These are phyloP conservation scores for Trachops cirrhosus DNA, from an alignment of 2,797 vertebrate genomes.

Conservation along the genomic window DNA sequence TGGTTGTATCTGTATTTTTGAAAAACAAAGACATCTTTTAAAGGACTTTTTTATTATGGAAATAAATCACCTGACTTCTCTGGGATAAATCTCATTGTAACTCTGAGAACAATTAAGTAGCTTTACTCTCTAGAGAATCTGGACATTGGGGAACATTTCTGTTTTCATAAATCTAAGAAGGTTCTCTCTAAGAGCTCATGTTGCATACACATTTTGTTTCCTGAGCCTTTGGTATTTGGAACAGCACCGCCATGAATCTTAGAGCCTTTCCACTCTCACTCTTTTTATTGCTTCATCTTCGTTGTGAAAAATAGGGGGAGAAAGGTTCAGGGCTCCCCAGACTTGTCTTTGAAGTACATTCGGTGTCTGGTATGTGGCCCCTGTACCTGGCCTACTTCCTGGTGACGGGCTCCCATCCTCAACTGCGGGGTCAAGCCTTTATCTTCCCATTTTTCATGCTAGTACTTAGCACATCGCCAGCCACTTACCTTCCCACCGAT, in stretches of 20 bases:
- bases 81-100: not conserved
- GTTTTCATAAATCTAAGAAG: not conserved
- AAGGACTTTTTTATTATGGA: slow-evolving; percentile 64
- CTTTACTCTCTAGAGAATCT: not conserved
- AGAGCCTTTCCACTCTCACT: not conserved
- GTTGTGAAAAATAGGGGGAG: not conserved
- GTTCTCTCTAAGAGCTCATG: not conserved
- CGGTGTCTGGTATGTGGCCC: not conserved
- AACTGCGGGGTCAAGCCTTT: not conserved
- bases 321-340: not conserved
- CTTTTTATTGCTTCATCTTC: not conserved
- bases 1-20: slow-evolving; percentile 70
- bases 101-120: not conserved
- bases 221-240: not conserved
- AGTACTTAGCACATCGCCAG: not conserved
- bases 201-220: not conserved
- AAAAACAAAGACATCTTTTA: slow-evolving; percentile 75
- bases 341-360: not conserved
- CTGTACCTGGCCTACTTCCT: fast-evolving
- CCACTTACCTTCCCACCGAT: fast-evolving
- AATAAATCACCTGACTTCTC: slow-evolving; percentile 49
- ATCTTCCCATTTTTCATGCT: not conserved
- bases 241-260: fast-evolving
- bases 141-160: not conserved
- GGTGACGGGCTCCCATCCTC: not conserved